Evolutionary conservation across 2,797 vertebrate genomes (phyloP), one percentile per base, ranked within the genome.

Genomic region (Fratercula arctica): DNA sequence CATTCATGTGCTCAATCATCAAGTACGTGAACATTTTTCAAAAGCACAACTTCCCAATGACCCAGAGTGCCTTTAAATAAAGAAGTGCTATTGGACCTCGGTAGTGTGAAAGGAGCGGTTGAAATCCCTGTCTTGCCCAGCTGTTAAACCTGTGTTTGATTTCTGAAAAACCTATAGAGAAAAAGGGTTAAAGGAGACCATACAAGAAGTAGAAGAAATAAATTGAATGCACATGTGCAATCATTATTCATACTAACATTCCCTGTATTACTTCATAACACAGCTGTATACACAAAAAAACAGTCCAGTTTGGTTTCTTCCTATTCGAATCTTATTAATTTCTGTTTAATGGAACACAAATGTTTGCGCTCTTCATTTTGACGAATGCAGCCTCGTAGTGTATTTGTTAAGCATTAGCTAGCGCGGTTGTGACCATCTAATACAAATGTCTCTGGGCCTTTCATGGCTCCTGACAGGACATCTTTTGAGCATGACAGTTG

Each of bases 401-500:
- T 90, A 89, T 97, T 97, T 95, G 94, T 90, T 97, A 92, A 95
- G 97, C 85, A 28, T 87, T 90, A 93, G 95, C 82, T 85, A 88
- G 95, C 61, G n/a, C 2, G 11, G 87, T 82, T 95, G 69, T 97
- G 95, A 89, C 96, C 82, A 69, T 85, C 95, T 97, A 96, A 97
- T 96, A 97, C 95, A 97, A 97, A 97, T 94, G 97, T 97, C 96
- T 94, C 79, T 93, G 70, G 78, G 96, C 89, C 96, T 98, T 98
- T 98, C 97, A 98, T 89, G 96, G 93, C 63, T 94, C 92, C 90
- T 97, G 96, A 98, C 97, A 97, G 97, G 96, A 92, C 93, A 95
- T 94, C 97, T 96, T 98, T 98, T 97, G 93, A 98, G 96, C 95
- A 97, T 95, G 93, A 94, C 97, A 97, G 98, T 98, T 98, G 91